phyloP scores from a whole-genome alignment of 2,888 invertebrate species.

The Hyppa rectilinea region DNA sequence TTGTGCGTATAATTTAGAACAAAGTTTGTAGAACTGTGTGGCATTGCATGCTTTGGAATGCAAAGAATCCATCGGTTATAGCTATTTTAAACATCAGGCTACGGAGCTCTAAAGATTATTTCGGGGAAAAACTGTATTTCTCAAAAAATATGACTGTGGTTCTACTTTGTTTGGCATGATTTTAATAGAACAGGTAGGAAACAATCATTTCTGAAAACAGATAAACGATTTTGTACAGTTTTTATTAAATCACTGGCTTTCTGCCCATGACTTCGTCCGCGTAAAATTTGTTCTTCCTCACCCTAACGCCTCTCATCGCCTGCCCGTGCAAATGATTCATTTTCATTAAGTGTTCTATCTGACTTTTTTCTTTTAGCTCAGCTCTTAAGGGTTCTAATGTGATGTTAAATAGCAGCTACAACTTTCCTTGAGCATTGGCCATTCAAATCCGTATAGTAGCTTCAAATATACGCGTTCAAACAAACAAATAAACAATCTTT shows the following conservation, averaged over 20 bases:
- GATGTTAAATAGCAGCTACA: no score
- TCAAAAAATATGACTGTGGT: constrained; percentile 41
- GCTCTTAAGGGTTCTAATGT: no score
- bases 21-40: constrained; percentile 23
- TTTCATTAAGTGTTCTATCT: no score
- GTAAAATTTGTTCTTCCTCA: no score
- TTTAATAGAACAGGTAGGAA: not conserved
- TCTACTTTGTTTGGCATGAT: constrained; percentile 1
- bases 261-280: no score
- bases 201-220: not conserved
- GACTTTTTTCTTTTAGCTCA: no score
- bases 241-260: not conserved
- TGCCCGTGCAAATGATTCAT: no score
- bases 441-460: no score
- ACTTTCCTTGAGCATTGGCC: no score
- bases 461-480: no score
- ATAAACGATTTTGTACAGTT: not conserved
- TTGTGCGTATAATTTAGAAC: constrained; percentile 24
- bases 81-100: constrained; percentile 45
- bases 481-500: no score
- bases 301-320: no score
- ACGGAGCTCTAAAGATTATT: constrained; percentile 22
- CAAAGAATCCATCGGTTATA: constrained; percentile 35
- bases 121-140: constrained; percentile 35
- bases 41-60: constrained; percentile 33